Evolutionary conservation across 2,888 invertebrate species (phyloP), one percentile per base, ranked within the genome.

Genomic region (Rhopalosiphum nymphaeae): DNA sequence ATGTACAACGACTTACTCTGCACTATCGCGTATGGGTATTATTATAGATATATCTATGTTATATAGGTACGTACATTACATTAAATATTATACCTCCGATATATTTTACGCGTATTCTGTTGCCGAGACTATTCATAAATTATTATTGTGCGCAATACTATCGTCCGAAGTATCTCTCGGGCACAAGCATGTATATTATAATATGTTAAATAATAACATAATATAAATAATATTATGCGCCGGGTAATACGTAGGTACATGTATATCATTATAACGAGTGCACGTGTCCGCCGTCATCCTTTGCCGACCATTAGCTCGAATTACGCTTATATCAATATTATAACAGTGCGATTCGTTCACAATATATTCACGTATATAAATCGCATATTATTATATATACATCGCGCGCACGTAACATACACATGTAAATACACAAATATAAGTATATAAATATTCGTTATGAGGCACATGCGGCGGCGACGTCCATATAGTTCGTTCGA

Each of bases 41-140:
- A 46, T 46, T 36, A 36, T 16, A 36, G 16, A 9, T 36, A 9
- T 36, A 36, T 36, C 21, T 21, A 36, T 9, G 21, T 78, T 78
- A 21, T 78, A 78, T 78, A 78, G 36, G 78, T 78, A 78, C 7
- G 5, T n/a, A 16, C 67, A n/a, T n/a, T 57, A 29, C 29, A 78
- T 78, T 78, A 78, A 46, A 46, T 86, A 86, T 46, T 87, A 46
- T 87, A n/a, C 90, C 78, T 36, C 7, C 78, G 9, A 78, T 78
- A 36, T 78, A 36, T 78, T 78, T 78, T 78, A 78, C 78, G 78
- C 78, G 36, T 78, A 36, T 78, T 36, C 21, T 3, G 89, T 90
- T 61, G 44, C 29, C 61, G 46, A 61, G 89, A 67, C 90, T 7
- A 49, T 67, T n/a, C 46, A 90, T 90, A 90, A 67, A 90, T 90